A percentile compares a stretch with the other conserved stretches of the same genome.
These are phyloP conservation scores for Drosophila guanche DNA, from an alignment of 1,140 invertebrate species.

Conservation along the genomic window DNA sequence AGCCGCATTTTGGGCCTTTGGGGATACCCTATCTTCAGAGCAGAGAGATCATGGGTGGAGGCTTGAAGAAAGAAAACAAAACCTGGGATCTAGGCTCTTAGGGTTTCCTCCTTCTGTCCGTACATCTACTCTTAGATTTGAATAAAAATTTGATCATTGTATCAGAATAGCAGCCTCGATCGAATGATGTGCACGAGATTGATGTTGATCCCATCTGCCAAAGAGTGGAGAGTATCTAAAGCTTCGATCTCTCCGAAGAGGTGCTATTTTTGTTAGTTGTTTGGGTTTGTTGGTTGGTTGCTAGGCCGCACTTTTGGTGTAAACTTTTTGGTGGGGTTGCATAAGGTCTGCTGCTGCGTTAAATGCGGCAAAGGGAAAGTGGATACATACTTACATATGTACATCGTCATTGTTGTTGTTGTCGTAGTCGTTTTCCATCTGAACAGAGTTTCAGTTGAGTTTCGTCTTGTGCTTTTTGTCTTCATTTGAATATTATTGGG, in stretches of 20 bases:
- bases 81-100: too few relatives aligned
- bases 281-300: constrained; percentile 22
- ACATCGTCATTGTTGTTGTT: neutral
- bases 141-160: too few relatives aligned
- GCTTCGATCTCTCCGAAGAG: too few relatives aligned
- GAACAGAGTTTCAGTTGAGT: neutral
- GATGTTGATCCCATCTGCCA: too few relatives aligned
- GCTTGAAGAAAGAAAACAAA: too few relatives aligned
- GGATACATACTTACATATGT: neutral
- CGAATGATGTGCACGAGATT: too few relatives aligned
- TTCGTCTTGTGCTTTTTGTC: constrained; percentile 6
- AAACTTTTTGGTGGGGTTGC: constrained; percentile 32
- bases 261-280: constrained; percentile 7
- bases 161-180: too few relatives aligned
- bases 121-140: too few relatives aligned
- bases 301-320: constrained; percentile 36
- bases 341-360: constrained; percentile 37
- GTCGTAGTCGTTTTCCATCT: constrained; percentile 5
- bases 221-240: too few relatives aligned
- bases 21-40: neutral
- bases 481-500: constrained; percentile 72
- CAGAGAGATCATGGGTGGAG: too few relatives aligned
- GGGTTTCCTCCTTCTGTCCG: too few relatives aligned
- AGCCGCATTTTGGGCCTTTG: neutral
- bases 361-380: constrained; percentile 51